Base-by-base conservation (phyloP, 2,113 vertebrate genomes). In the Argyrosomus japonicus region DNA sequence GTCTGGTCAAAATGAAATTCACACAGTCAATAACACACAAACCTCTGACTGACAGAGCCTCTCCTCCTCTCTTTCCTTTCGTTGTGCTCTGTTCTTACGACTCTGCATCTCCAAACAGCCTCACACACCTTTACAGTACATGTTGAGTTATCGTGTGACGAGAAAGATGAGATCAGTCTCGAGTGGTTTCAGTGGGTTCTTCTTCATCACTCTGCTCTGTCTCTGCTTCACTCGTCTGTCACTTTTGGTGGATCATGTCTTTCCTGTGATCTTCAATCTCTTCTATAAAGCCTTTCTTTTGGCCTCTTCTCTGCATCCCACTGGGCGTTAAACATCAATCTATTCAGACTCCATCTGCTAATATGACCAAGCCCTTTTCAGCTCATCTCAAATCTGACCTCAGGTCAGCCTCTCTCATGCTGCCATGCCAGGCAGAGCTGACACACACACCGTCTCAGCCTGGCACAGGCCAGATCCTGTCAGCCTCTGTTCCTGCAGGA, bases 361-460 rank as follows among this genome's bases (percentile, higher is more conserved):
- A 47, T 47, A 47, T 13, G 45, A 47, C 45, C 45, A 47, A 60
- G 57, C 5, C 17, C 50, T 45, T 25, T 45, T 75, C 56, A 62
- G 40, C 51, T 72, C 48, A 64, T 77, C 47, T 64, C 76, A 61
- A 58, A 50, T 17, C 60, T 74, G 68, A 76, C 68, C 72, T 60
- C 65, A 18, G 62, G 65, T 47, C 43, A 73, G 70, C 43, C 18
- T 29, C 43, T 50, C 45, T 36, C 65, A 62, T 47, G 60, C 25
- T 54, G 57, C 73, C 72, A 53, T 60, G 64, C 75, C 79, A 81
- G 43, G 15, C 72, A 50, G 54, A 77, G 50, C 51, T n/a, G n/a
- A n/a, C n/a, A n/a, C n/a, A n/a, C n/a, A n/a, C n/a, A n/a, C n/a
- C n/a, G n/a, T n/a, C n/a, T n/a, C n/a, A n/a, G n/a, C n/a, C n/a